These are phyloP conservation scores for Timema cristinae DNA, from an alignment of 2,888 invertebrate species.

Conservation along the genomic window DNA sequence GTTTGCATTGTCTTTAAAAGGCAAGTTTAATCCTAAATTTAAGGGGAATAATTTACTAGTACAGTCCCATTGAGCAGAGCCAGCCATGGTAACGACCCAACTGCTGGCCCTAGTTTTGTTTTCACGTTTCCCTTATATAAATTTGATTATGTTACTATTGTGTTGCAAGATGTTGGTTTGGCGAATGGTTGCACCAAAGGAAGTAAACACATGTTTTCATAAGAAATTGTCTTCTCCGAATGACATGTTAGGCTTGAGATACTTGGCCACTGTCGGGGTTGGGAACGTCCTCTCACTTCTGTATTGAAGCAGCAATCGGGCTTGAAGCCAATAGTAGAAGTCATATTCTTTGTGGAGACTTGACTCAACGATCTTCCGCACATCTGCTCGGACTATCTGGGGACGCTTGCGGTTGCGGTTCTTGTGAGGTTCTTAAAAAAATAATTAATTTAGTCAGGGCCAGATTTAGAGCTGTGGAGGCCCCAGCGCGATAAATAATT, in stretches of 20 bases:
- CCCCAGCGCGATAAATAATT: background rate
- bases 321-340: conserved; percentile 55
- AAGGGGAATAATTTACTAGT: too few relatives aligned
- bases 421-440: conserved; percentile 43
- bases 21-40: too few relatives aligned
- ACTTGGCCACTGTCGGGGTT: background rate
- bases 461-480: background rate
- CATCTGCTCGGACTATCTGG: conserved; percentile 36
- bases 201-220: too few relatives aligned
- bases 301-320: conserved; percentile 45
- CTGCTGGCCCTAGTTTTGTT: too few relatives aligned
- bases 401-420: conserved; percentile 43
- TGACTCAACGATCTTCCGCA: conserved; percentile 41
- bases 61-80: too few relatives aligned
- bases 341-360: conserved; percentile 52
- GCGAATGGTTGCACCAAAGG: too few relatives aligned
- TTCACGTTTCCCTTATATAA: too few relatives aligned
- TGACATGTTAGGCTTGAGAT: background rate
- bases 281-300: background rate
- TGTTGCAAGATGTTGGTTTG: too few relatives aligned
- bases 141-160: too few relatives aligned
- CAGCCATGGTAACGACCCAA: too few relatives aligned
- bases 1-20: too few relatives aligned
- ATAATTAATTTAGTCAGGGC: conserved; percentile 17
- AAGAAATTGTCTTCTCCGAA: too few relatives aligned